Conservation (phyloP, 1,140 invertebrate genomes). For the Cydia fagiglandana region DNA sequence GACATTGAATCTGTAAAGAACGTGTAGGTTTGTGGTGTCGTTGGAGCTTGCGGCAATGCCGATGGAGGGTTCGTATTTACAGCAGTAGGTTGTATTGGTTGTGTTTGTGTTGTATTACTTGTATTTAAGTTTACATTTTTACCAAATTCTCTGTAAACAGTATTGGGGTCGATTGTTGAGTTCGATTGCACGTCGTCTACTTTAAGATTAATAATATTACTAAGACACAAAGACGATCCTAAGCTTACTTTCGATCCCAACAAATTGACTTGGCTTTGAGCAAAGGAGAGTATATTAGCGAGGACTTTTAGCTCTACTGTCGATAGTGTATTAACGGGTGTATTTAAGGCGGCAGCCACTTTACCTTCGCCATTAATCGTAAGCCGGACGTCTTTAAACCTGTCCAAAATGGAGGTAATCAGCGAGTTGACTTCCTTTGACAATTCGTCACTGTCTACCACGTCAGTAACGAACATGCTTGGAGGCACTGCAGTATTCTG, state of each 20-base stretch:
- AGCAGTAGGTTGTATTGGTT: not conserved
- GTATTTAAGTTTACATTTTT: not conserved
- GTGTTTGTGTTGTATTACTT: not conserved
- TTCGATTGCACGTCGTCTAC: not conserved
- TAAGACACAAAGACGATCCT: not conserved
- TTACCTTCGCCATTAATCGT: slow-evolving; percentile 31
- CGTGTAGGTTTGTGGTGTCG: not conserved
- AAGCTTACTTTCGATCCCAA: slow-evolving; percentile 8
- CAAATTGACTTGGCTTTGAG: slow-evolving; percentile 32
- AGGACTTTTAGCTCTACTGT: slow-evolving; percentile 35
- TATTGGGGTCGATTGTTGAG: not conserved
- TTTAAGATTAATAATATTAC: slow-evolving; percentile 20
- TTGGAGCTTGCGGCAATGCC: not conserved
- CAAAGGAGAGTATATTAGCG: slow-evolving; percentile 32
- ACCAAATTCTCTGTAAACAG: not conserved
- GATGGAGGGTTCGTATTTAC: not conserved
- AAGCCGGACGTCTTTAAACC: slow-evolving; percentile 18
- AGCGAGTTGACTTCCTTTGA: slow-evolving; percentile 7
- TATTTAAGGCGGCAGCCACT: slow-evolving; percentile 31
- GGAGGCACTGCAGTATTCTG: not conserved
- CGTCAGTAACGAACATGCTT: not conserved
- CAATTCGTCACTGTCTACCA: not conserved
- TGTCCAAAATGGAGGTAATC: slow-evolving; percentile 20
- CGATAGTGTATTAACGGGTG: slow-evolving; percentile 21
- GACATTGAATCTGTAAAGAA: not conserved